Conservation (phyloP, 2,113 vertebrate genomes). For the Aphelocoma coerulescens region DNA sequence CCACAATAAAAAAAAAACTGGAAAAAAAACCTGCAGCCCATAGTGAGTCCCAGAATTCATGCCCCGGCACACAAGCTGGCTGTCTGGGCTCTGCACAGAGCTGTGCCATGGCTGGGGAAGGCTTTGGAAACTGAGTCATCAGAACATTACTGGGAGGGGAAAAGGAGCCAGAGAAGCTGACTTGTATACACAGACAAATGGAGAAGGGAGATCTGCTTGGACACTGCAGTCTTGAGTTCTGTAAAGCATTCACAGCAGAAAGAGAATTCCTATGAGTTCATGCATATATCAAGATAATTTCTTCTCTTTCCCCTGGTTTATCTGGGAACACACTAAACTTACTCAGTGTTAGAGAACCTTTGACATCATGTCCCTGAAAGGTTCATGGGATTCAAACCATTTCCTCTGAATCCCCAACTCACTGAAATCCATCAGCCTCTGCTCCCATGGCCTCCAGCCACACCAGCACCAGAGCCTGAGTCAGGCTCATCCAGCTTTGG, state of each 20-base stretch:
- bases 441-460: not conserved
- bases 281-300: not conserved
- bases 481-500: not conserved
- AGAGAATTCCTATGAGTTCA: not conserved
- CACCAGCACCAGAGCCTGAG: not conserved
- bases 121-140: not conserved
- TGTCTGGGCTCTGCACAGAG: not conserved
- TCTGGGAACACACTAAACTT: not conserved
- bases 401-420: not conserved
- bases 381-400: not conserved
- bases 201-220: not conserved
- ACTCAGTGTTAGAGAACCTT: not conserved
- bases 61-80: not conserved
- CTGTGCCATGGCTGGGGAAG: not conserved
- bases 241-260: not conserved
- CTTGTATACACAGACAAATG: not conserved
- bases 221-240: not conserved
- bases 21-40: not conserved
- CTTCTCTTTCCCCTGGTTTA: not conserved
- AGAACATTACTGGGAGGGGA: not conserved
- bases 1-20: not conserved
- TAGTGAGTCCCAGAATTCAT: not conserved
- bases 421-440: not conserved
- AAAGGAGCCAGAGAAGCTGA: not conserved
- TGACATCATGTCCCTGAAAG: not conserved